Base-by-base conservation (phyloP, 1,140 invertebrate species). In the Lepidotrigona ventralis region DNA sequence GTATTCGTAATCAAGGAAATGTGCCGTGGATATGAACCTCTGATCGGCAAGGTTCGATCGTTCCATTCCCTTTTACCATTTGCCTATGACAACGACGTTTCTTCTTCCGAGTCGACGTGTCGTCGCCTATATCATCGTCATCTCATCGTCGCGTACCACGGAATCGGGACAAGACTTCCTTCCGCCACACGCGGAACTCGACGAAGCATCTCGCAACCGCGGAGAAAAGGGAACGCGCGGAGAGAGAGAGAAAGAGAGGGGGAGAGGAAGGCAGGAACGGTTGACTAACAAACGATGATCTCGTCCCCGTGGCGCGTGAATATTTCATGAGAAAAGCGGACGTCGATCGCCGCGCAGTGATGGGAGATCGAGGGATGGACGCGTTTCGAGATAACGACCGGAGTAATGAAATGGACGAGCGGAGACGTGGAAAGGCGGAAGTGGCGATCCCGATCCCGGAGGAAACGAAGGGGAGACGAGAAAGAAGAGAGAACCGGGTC, bases 271-370 rank as follows among this genome's bases (percentile, higher is more conserved):
- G 46, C 46, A 83, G 77, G 58, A 84, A 83, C 56, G 51, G 63
- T 90, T 88, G 90, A 91, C 89, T 91, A 87, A 91, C 87, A 91
- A 90, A 91, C 91, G 90, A 92, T 91, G 90, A 92, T 92, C 89
- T 90, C 85, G 6, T 90, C 89, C 14, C 54, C 81, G 88, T 85
- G 84, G 79, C 56, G 79, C 87, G 88, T 92, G 91, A 92, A 92
- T 92, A 92, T 92, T 92, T 92, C 92, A 92, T 92, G 91, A 92
- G 88, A 69, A 87, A 77, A 74, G 39, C 81, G 73, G 46, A 79
- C 60, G 56, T 81, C 63, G 51, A 75, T 26, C 39, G 75, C 68
- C 54, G 33, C 68, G 76, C 26, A 51, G 63, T 72, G 54, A 63
- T 71, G 64, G 64, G 80, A 66, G 74, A 63, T 63, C 71, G 64